phyloP scores from a whole-genome alignment of 2,797 vertebrate species.

The Melanotaenia maccullochi region DNA sequence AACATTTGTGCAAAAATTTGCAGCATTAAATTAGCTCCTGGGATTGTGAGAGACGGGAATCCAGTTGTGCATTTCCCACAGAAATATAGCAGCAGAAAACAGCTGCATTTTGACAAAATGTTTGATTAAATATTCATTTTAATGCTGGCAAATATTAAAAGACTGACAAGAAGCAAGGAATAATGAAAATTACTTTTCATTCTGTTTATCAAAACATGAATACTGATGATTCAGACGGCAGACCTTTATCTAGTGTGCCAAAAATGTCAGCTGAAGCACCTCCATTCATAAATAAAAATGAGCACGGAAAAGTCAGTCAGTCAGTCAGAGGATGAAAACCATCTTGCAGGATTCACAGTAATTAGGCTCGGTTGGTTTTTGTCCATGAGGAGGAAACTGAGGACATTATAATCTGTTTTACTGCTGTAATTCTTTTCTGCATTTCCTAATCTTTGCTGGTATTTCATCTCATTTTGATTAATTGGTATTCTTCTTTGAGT shows the following conservation, averaged over 20 bases:
- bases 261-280: conserved; percentile 17
- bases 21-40: neutral
- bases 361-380: conserved; percentile 20
- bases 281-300: neutral
- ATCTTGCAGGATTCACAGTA: conserved; percentile 19
- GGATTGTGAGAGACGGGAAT: neutral
- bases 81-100: neutral
- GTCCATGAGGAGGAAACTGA: conserved; percentile 11
- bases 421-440: neutral
- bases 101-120: conserved; percentile 13
- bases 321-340: conserved; percentile 30
- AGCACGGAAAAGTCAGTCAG: conserved; percentile 5
- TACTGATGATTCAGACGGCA: neutral
- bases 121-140: conserved; percentile 6
- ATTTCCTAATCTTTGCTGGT: neutral
- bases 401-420: neutral
- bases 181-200: neutral
- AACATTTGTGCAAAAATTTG: neutral
- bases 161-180: conserved; percentile 9
- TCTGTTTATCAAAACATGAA: neutral
- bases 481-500: neutral
- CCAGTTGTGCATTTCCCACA: neutral
- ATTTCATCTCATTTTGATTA: neutral
- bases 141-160: neutral
- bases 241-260: neutral